These are phyloP conservation scores for Grallaria varia DNA, from an alignment of 2,113 vertebrate genomes.

Conservation along the genomic window DNA sequence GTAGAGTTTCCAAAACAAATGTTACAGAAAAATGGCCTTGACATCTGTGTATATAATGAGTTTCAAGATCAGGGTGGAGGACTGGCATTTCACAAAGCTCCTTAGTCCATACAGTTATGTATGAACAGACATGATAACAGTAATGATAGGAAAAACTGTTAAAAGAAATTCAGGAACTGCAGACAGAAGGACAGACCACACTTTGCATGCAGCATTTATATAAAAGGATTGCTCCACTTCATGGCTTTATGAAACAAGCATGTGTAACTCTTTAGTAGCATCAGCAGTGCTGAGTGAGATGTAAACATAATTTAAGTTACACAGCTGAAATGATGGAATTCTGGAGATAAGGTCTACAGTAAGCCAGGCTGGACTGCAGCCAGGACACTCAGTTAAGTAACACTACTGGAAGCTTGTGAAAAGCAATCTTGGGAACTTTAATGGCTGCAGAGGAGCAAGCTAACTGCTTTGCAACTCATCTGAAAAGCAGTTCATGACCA, in stretches of 20 bases:
- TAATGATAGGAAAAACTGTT: not conserved
- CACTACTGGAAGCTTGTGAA: not conserved
- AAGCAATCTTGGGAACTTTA: slow-evolving; percentile 10
- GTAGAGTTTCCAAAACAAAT: not conserved
- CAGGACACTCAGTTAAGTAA: not conserved
- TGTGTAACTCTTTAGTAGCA: not conserved
- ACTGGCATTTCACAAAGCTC: not conserved
- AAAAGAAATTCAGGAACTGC: not conserved
- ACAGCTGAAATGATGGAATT: not conserved
- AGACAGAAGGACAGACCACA: not conserved
- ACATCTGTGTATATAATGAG: not conserved
- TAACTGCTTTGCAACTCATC: not conserved
- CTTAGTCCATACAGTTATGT: not conserved
- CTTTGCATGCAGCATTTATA: not conserved
- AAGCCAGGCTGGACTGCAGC: not conserved
- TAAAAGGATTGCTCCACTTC: not conserved
- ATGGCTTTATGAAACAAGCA: not conserved
- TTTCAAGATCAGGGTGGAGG: not conserved
- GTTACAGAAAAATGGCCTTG: not conserved
- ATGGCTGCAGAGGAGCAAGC: not conserved
- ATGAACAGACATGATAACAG: not conserved
- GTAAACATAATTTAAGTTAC: not conserved
- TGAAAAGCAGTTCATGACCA: not conserved
- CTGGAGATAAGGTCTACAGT: not conserved
- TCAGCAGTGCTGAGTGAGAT: not conserved